These are phyloP conservation scores for Metopolophium dirhodum DNA, from an alignment of 1,140 invertebrate species.

Conservation along the genomic window DNA sequence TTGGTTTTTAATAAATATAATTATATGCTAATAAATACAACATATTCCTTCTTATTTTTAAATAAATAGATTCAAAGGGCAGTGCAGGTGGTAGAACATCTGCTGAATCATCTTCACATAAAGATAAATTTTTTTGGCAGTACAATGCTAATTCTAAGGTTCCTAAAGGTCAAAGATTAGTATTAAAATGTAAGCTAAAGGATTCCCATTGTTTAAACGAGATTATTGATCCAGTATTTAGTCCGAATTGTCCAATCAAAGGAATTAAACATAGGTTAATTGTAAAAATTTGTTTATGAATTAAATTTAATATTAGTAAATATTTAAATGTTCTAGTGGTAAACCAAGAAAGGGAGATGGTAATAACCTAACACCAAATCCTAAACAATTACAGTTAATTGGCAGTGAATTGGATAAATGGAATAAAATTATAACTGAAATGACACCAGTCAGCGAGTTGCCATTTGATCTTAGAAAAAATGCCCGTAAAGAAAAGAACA, in stretches of 20 bases:
- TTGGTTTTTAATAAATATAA: slow-evolving; percentile 60
- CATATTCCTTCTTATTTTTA: not conserved
- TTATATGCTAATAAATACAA: not conserved
- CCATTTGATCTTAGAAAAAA: slow-evolving; percentile 88
- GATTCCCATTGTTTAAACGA: slow-evolving; percentile 92
- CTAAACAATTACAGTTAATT: slow-evolving; percentile 86
- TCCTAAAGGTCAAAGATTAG: slow-evolving; percentile 88
- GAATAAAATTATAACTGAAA: slow-evolving; percentile 84
- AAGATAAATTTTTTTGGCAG: slow-evolving; percentile 95
- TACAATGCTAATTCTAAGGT: slow-evolving; percentile 99
- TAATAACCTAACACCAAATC: slow-evolving; percentile 95
- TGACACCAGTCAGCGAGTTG: slow-evolving; percentile 92
- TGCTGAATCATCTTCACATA: slow-evolving; percentile 68
- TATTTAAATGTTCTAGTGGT: slow-evolving; percentile 69
- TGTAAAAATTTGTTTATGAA: slow-evolving; percentile 21
- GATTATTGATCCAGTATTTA: slow-evolving; percentile 92
- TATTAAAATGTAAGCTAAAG: slow-evolving; percentile 80
- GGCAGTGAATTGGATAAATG: slow-evolving; percentile 92
- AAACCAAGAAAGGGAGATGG: slow-evolving; percentile 97
- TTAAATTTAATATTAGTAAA: slow-evolving; percentile 57
- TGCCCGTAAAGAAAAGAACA: slow-evolving; percentile 97
- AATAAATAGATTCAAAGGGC: slow-evolving; percentile 68
- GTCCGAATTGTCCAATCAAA: slow-evolving; percentile 83
- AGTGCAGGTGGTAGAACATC: slow-evolving; percentile 62
- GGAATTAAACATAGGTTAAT: slow-evolving; percentile 86